A percentile compares a stretch with the other conserved stretches of the same genome.
Evolutionary conservation across 2,888 invertebrate species (phyloP).

Genomic region (Sarcophaga caerulescens): DNA sequence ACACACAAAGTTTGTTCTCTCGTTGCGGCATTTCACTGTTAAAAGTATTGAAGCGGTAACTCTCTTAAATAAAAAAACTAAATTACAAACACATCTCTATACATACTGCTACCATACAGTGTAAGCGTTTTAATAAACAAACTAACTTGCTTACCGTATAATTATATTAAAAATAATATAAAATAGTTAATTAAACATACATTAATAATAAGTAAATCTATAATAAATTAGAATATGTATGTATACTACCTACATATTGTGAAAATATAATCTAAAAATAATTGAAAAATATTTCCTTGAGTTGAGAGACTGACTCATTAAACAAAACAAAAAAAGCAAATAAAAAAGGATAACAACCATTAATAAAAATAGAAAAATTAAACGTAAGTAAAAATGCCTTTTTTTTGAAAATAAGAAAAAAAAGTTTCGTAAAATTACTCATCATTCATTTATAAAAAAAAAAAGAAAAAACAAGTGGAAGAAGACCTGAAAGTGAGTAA

Average conservation of each 20-base stretch:
- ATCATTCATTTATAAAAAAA: conserved; percentile 38
- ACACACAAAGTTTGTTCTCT: neutral
- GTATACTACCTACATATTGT: too few species aligned
- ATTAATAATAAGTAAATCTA: neutral
- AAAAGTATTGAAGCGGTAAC: conserved; percentile 51
- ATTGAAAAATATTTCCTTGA: too few species aligned
- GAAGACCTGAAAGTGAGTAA: too few species aligned
- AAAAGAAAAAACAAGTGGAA: neutral
- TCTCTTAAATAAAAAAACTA: conserved; percentile 5
- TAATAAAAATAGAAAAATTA: neutral
- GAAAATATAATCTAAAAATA: too few species aligned
- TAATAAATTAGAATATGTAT: neutral
- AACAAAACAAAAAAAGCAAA: too few species aligned
- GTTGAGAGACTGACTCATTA: too few species aligned
- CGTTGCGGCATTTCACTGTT: conserved; percentile 39
- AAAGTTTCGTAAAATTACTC: conserved; percentile 36
- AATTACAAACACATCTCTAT: conserved; percentile 27
- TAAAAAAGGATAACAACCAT: too few species aligned
- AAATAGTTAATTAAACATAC: neutral
- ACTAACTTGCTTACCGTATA: neutral
- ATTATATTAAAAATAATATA: neutral
- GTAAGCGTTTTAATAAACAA: conserved; percentile 40
- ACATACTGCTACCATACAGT: neutral
- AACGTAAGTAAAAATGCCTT: conserved; percentile 40
- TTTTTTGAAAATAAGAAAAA: conserved; percentile 4